Base-by-base conservation (phyloP, 2,113 vertebrate species). In the Mus spicilegus region DNA sequence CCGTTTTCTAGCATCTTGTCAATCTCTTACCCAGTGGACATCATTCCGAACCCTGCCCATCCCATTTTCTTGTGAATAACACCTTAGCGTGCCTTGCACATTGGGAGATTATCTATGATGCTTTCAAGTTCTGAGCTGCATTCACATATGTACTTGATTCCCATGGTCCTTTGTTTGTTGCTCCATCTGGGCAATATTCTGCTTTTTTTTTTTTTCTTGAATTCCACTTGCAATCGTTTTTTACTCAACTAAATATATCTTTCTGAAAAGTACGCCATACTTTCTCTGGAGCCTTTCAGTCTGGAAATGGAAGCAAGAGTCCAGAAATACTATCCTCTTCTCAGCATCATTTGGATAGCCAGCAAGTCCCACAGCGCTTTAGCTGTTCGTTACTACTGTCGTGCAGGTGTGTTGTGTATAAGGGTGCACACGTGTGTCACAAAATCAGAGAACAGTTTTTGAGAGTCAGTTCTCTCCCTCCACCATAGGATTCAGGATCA, bases 81-180 rank as follows among this genome's bases (percentile, higher is more conserved):
- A 72, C 1, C 42, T 75, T 12, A 33, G 17, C 46, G 36, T 14
- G 28, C 39, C 63, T 89, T 12, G 9, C 7, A 19, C 30, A 2
- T 24, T 70, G 42, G n/a, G 54, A 93, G 42, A 58, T 20, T 88
- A 72, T 78, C 8, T 56, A 82, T 70, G 73, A 54, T 51, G 78
- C 33, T 36, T 69, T 93, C 54, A 9, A 82, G 87, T 87, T 77
- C 89, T 65, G 22, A 95, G 93, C 42, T 89, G 33, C 54, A 89
- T 65, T 87, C 56, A 54, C 3, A 1, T 36, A 46, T 69, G 1
- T 63, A 39, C 51, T 87, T 91, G 46, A 36, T 93, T 94, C 19
- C 33, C 6, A 86, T 73, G 84, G 51, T 70, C n/a, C 87, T 84
- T 72, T 49, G 33, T 73, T 82, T 73, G 93, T 36, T 7, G 12